Conservation (phyloP, 2,113 vertebrate species). For the Lynx canadensis region DNA sequence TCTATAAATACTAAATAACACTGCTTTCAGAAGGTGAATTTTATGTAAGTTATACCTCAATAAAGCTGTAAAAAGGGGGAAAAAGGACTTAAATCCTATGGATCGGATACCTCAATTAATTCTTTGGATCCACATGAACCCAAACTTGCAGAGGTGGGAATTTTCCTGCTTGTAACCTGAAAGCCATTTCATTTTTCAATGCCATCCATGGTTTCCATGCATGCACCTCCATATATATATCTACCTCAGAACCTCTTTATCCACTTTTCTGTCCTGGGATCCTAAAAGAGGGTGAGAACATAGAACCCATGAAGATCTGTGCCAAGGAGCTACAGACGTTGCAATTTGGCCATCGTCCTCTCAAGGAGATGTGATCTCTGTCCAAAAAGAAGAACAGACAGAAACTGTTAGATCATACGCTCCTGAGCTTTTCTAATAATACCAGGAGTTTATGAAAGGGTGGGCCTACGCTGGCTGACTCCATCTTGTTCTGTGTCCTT, state of each 20-base stretch:
- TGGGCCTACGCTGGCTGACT: too few relatives aligned
- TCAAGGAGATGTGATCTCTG: neutral
- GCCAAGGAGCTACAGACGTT: neutral
- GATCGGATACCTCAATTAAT: neutral
- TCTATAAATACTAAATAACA: neutral
- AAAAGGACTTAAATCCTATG: neutral
- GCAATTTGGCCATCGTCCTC: neutral
- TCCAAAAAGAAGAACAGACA: neutral
- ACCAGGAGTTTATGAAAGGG: neutral
- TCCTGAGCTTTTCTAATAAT: neutral
- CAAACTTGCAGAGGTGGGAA: neutral
- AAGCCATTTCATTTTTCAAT: neutral
- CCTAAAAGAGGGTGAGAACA: neutral
- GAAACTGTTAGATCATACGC: neutral
- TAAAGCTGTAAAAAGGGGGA: neutral
- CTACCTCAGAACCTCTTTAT: neutral
- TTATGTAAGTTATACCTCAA: neutral
- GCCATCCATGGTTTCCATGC: neutral
- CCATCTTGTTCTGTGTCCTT: too few relatives aligned
- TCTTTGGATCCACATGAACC: neutral
- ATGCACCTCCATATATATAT: neutral
- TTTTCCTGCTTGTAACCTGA: neutral
- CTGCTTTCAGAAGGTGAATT: neutral
- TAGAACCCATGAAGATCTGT: neutral
- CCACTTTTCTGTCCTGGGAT: neutral